Percentiles rank a stretch among this genome's conserved stretches.
Evolutionary conservation across 2,113 vertebrate species (phyloP).

Genomic region (Epinephelus lanceolatus): DNA sequence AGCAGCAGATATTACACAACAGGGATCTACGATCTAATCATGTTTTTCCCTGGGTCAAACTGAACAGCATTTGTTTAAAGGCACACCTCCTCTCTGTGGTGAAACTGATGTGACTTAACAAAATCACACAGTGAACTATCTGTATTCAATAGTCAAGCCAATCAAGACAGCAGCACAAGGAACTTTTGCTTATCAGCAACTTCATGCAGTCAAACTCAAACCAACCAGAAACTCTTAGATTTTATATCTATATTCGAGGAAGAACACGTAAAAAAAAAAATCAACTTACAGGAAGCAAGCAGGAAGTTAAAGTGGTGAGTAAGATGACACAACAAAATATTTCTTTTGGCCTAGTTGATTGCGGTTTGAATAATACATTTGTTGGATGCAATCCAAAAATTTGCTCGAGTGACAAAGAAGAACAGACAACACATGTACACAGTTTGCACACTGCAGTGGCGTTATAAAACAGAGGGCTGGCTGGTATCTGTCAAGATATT

Average conservation of each 20-base stretch:
- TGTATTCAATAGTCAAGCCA: neutral
- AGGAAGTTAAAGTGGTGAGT: neutral
- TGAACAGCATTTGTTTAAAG: neutral
- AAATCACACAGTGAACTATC: neutral
- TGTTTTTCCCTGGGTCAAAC: neutral
- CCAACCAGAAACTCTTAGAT: neutral
- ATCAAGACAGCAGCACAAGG: neutral
- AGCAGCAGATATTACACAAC: neutral
- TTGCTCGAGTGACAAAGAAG: neutral
- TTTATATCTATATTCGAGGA: too few relatives aligned
- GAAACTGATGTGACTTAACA: neutral
- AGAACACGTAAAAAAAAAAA: too few relatives aligned
- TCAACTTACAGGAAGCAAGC: too few relatives aligned
- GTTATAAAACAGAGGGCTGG: neutral
- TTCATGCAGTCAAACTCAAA: too few relatives aligned
- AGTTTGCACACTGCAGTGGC: neutral
- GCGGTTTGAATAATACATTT: too few relatives aligned
- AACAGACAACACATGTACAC: too few relatives aligned
- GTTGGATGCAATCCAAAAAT: too few relatives aligned
- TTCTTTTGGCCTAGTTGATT: too few relatives aligned
- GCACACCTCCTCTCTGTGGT: neutral
- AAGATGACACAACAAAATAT: neutral
- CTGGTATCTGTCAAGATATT: neutral
- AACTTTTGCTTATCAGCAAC: neutral
- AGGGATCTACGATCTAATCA: constrained; percentile 1